phyloP scores from a whole-genome alignment of 2,888 invertebrate genomes.

The Drosophila kokeensis region DNA sequence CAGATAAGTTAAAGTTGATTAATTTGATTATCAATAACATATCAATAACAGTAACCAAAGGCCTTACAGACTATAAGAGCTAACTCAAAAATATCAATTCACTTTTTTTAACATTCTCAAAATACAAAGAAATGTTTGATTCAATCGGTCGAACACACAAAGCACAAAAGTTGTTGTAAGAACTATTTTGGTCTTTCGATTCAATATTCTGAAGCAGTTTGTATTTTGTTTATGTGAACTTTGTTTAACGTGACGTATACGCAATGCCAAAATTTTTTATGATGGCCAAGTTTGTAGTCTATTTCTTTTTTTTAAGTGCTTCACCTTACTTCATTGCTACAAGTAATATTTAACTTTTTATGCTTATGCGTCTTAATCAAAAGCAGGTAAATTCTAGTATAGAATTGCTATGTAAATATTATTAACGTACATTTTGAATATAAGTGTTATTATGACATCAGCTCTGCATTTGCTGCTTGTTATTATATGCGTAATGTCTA shows the following conservation, averaged over 20 bases:
- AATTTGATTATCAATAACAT: constrained; percentile 12
- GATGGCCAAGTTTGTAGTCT: not conserved
- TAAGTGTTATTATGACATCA: not conserved
- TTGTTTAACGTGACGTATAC: not conserved
- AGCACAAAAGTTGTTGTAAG: not conserved
- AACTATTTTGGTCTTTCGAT: not conserved
- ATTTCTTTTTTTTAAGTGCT: not conserved
- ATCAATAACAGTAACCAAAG: not conserved
- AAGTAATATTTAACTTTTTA: not conserved
- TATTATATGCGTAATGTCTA: not conserved
- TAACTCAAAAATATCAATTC: not conserved
- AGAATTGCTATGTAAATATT: constrained; percentile 4
- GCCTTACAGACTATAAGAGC: not conserved
- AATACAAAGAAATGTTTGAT: not conserved
- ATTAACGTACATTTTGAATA: not conserved
- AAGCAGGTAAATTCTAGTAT: not conserved
- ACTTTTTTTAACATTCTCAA: not conserved
- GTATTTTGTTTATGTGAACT: not conserved
- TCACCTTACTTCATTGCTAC: not conserved
- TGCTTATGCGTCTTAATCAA: not conserved
- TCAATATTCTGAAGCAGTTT: not conserved
- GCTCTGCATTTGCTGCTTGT: not conserved
- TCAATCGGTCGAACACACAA: not conserved
- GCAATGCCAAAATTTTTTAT: not conserved
- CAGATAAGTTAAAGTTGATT: constrained; percentile 5